Evolutionary conservation across 2,113 vertebrate species (phyloP), one percentile per base, ranked within the genome.

Genomic region (Petrocephalus zakoni): DNA sequence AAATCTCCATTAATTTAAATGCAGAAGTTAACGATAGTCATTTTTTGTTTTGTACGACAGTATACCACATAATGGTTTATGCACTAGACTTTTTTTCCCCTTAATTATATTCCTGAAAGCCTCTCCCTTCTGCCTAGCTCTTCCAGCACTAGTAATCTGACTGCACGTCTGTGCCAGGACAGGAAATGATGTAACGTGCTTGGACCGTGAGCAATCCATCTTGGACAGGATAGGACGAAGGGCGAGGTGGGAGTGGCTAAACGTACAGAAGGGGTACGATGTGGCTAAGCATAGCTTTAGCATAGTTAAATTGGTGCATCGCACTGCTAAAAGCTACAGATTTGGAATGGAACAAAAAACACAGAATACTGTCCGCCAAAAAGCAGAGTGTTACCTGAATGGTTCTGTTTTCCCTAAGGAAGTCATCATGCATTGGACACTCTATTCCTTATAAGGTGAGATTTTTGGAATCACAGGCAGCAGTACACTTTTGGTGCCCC

Each of bases 121-220:
- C 25, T 55, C 85, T 37, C 85, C 52, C 85, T 37, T 34, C 22
- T 19, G 34, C 29, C 34, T 55, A 17, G n/a, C 85, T 86, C 52
- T 19, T 85, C 2, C 52, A 56, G 53, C 22, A 86, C 52, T 34
- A 19, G 51, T 52, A 55, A 53, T 34, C n/a, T 55, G 51, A 15
- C 10, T 55, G 52, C 51, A 15, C 17, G 0, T 53, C 15, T 55
- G 89, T 91, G 82, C 78, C 84, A 89, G 47, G 68, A 88, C 92
- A 94, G 94, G 93, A 93, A 94, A 92, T 92, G 88, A 94, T 91
- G 87, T 90, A 93, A 90, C 89, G 89, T 90, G 92, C 92, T 88
- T 92, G 92, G 93, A 91, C 90, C 90, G 87, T 82, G 53, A 90
- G 58, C 88, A 46, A 2, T 53, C 87, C 85, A 89, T 87, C 87